Conservation (phyloP, 2,113 vertebrate genomes). For the Gulo gulo region DNA sequence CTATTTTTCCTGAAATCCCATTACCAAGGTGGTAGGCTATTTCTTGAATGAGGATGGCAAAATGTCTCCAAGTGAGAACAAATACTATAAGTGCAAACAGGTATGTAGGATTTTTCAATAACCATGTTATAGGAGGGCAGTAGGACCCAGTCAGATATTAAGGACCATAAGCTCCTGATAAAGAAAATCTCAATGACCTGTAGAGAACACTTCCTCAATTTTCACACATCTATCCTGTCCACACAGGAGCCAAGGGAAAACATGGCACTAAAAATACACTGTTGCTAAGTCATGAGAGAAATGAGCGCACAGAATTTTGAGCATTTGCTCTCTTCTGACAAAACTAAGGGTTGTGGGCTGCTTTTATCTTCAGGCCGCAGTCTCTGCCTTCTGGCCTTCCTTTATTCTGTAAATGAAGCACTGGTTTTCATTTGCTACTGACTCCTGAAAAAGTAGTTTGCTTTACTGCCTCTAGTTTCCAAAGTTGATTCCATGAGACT, state of each 20-base stretch:
- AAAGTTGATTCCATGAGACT: slow-evolving; percentile 13
- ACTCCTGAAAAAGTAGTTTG: not conserved
- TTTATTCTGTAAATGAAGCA: not conserved
- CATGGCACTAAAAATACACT: not conserved
- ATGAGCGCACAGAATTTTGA: not conserved
- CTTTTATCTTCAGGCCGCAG: not conserved
- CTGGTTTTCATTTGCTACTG: not conserved
- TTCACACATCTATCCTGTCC: not conserved
- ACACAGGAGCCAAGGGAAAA: not conserved
- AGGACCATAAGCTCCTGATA: not conserved
- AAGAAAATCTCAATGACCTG: not conserved
- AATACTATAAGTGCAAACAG: not conserved
- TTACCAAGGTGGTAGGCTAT: not conserved
- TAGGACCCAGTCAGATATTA: not conserved
- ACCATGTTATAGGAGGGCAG: not conserved
- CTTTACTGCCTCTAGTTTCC: slow-evolving; percentile 1
- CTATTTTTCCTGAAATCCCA: not conserved
- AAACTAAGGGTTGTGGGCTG: not conserved
- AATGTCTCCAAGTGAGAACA: not conserved
- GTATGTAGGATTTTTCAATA: not conserved
- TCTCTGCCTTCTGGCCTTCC: not conserved
- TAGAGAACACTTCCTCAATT: not conserved
- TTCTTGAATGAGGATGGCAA: not conserved
- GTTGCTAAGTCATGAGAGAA: not conserved
- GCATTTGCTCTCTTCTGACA: not conserved